Evolutionary conservation across 2,797 vertebrate genomes (phyloP), one percentile per base, ranked within the genome.

Genomic region (Molossus alvarezi): DNA sequence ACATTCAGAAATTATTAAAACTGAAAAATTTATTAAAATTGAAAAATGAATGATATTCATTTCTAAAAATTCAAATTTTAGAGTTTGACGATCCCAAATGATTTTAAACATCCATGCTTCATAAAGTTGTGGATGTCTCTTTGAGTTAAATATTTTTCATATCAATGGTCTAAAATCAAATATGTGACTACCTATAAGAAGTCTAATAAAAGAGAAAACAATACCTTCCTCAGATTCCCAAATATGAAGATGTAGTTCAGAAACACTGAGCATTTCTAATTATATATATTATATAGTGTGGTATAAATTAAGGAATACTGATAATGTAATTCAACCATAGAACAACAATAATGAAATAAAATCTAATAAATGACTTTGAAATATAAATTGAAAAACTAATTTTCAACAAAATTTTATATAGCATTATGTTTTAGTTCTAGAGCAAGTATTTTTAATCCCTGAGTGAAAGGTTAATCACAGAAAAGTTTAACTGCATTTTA

Each of bases 321-420:
- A 67, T 48, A 71, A 14, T 41, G 67, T 83, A 12, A 53, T 65
- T 81, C n/a, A n/a, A 69, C 14, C 2, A 51, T 3, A 75, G 33
- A 11, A 82, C 29, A 90, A 85, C 27, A 48, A 60, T 27, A 93
- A 60, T 14, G 82, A 76, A 93, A 48, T 45, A 58, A 94, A 89
- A 82, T 37, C 14, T 48, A 82, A 58, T 65, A 76, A 94, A 37
- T 60, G 23, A 6, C 57, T 85, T 67, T 60, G 45, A 90, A 23
- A 67, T 51, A 1, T 23, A 64, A 83, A 21, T 33, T 69, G 45
- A 86, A 76, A 83, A 64, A 48, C 18, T 73, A 80, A 75, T 94
- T 94, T 67, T 9, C 20, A 83, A 72, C 21, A 82, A 84, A 67
- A 72, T 45, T 79, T 9, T n/a, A 73, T 15, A 51, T 65, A 41